Evolutionary conservation across 2,888 invertebrate genomes (phyloP).

Genomic region (Flexamia atlantica): DNA sequence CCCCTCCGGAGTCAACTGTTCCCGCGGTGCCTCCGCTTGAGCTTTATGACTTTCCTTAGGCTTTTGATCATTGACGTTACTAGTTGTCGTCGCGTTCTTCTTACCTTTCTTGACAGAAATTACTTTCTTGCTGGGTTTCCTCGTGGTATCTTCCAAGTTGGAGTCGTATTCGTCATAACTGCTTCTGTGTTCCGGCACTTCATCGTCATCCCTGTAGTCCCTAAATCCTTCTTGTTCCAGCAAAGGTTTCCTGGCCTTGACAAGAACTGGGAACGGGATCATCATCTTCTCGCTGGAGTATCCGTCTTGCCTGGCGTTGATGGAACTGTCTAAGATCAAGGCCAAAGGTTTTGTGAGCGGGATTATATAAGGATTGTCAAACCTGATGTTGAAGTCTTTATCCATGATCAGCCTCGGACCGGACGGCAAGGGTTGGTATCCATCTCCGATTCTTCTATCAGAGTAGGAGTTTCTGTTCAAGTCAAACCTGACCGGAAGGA

Average conservation of each 20-base stretch:
- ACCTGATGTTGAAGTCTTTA: constrained; percentile 49
- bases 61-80: not conserved
- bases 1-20: not conserved
- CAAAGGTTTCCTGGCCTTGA: constrained; percentile 32
- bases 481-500: constrained; percentile 38
- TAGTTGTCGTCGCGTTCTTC: constrained; percentile 7
- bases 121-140: not conserved
- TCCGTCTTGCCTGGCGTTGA: constrained; percentile 17
- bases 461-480: constrained; percentile 15
- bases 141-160: not conserved
- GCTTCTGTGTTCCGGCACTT: constrained; percentile 20
- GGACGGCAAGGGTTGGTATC: not conserved
- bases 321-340: not conserved
- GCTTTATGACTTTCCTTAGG: not conserved
- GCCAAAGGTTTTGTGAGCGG: constrained; percentile 53
- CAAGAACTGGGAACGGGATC: constrained; percentile 47
- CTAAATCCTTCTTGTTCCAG: constrained; percentile 7
- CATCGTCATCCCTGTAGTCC: constrained; percentile 38
- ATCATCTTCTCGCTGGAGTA: constrained; percentile 23
- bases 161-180: constrained; percentile 34
- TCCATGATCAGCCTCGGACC: constrained; percentile 38
- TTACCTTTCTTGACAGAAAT: not conserved
- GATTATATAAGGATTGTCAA: constrained; percentile 47
- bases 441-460: constrained; percentile 12
- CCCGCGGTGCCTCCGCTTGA: not conserved